phyloP scores from a whole-genome alignment of 2,113 vertebrate species.

The Syngnathus scovelli region DNA sequence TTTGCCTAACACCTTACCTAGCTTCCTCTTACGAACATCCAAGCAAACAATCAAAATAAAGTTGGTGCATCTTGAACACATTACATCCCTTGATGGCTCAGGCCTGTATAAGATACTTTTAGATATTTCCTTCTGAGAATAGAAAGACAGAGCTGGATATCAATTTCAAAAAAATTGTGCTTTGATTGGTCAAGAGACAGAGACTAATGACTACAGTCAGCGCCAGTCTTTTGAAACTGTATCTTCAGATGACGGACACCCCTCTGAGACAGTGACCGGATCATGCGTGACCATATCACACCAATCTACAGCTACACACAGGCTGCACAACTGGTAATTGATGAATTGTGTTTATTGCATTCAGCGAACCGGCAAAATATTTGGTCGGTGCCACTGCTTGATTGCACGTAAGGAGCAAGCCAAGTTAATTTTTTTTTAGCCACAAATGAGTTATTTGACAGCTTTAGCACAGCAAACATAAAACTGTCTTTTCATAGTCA shows the following conservation, averaged over 20 bases:
- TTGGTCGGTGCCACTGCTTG: background rate
- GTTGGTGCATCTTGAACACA: background rate
- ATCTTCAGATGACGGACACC: slow-evolving; percentile 42
- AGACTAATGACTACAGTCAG: slow-evolving; percentile 38
- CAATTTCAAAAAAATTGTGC: background rate
- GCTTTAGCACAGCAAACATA: background rate
- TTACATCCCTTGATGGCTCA: background rate
- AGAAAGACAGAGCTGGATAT: background rate
- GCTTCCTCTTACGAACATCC: background rate
- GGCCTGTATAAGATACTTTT: background rate
- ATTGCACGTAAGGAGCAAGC: background rate
- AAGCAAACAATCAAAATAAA: background rate
- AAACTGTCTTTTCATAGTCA: background rate
- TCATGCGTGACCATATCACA: slow-evolving; percentile 53
- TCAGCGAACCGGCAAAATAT: background rate
- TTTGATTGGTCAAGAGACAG: background rate
- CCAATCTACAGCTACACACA: slow-evolving; percentile 50
- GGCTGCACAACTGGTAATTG: background rate
- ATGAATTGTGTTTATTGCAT: background rate
- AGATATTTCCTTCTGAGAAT: background rate
- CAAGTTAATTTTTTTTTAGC: background rate
- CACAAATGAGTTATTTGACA: slow-evolving; percentile 1
- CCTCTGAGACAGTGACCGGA: slow-evolving; percentile 46
- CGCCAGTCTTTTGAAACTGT: slow-evolving; percentile 53
- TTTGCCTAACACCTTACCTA: background rate